A percentile compares a stretch with the other conserved stretches of the same genome.
These are phyloP conservation scores for Sylvia borin DNA, from an alignment of 2,797 vertebrate species.

Conservation along the genomic window DNA sequence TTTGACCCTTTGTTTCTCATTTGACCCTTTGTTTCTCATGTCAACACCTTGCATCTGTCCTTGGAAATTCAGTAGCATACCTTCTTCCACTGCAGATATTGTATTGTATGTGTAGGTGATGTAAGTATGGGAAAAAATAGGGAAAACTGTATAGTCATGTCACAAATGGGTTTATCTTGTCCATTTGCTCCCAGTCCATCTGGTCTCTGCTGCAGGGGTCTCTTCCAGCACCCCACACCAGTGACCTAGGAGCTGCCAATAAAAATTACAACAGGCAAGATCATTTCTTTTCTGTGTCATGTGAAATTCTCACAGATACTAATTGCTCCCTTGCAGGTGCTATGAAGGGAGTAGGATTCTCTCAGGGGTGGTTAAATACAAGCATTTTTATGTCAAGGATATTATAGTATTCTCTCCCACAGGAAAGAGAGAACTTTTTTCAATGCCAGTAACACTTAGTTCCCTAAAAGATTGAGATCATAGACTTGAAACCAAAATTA, in stretches of 20 bases:
- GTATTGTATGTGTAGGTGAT: neutral
- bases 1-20: neutral
- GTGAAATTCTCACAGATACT: neutral
- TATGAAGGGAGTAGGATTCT: neutral
- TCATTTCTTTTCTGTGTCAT: neutral
- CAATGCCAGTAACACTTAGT: neutral
- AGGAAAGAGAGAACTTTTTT: neutral
- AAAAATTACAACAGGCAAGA: neutral
- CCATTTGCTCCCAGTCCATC: neutral
- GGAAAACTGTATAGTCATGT: neutral
- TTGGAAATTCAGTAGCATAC: neutral
- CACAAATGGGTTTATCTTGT: neutral
- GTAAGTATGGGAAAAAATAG: neutral
- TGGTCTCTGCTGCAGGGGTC: neutral
- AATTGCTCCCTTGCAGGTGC: neutral
- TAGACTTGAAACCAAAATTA: neutral
- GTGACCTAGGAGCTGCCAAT: neutral
- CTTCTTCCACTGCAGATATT: neutral
- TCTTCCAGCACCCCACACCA: neutral
- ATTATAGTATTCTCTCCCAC: neutral
- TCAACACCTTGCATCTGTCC: neutral
- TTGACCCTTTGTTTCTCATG: neutral
- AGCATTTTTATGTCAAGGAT: neutral
- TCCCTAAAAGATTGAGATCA: neutral
- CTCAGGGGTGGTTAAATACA: neutral